Evolutionary conservation across 2,888 invertebrate genomes (phyloP).

Genomic region (Eilema depressum): DNA sequence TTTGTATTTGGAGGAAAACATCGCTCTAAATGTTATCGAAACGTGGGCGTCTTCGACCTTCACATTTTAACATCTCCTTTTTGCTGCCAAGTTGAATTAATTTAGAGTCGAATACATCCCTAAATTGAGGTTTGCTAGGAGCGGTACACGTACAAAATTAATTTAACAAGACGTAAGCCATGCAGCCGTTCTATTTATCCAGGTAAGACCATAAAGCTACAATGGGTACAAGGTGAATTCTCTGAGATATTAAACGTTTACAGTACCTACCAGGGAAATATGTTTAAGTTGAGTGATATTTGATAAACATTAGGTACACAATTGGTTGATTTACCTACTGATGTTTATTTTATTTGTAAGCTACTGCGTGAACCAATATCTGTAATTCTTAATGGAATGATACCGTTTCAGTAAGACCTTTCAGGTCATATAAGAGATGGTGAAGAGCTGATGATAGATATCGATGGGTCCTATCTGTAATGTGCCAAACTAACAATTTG

Average conservation of each 20-base stretch:
- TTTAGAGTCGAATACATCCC: conserved; percentile 59
- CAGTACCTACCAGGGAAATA: background rate
- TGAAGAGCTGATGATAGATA: too few species aligned
- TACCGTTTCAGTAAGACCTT: too few species aligned
- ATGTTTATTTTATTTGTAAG: background rate
- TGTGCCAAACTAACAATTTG: too few species aligned
- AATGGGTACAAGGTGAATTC: conserved; percentile 21
- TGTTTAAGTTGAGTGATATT: background rate
- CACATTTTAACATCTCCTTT: conserved; percentile 61
- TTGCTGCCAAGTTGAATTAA: conserved; percentile 60
- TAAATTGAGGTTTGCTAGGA: conserved; percentile 64
- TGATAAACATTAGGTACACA: background rate
- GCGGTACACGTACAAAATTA: conserved; percentile 65
- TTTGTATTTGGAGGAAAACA: conserved; percentile 30
- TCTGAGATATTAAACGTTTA: conserved; percentile 17
- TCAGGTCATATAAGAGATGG: too few species aligned
- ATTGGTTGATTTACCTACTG: background rate
- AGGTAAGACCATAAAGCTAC: conserved; percentile 30
- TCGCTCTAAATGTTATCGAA: conserved; percentile 36
- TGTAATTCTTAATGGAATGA: too few species aligned
- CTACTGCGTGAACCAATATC: too few species aligned
- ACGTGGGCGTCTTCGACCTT: conserved; percentile 54
- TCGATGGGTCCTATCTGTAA: too few species aligned
- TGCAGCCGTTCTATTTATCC: conserved; percentile 17
- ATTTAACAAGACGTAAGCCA: conserved; percentile 52